phyloP scores from a whole-genome alignment of 2,113 vertebrate species.

The Colaptes auratus region DNA sequence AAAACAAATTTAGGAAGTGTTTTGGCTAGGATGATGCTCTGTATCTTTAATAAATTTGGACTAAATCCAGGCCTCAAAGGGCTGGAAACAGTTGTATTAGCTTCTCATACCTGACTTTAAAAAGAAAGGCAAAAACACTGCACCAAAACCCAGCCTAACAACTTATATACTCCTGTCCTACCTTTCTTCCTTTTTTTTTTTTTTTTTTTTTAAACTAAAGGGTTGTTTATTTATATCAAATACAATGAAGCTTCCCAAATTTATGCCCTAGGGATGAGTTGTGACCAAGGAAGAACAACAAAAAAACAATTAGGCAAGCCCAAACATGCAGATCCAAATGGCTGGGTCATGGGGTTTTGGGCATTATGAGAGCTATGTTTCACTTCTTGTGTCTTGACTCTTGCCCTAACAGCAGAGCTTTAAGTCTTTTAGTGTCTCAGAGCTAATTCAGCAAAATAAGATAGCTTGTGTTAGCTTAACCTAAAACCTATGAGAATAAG shows the following conservation, averaged over 20 bases:
- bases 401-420: neutral
- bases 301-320: neutral
- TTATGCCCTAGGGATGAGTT: neutral
- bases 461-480: neutral
- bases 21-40: constrained; percentile 52
- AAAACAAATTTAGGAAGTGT: constrained; percentile 66
- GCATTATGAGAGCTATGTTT: fast-evolving
- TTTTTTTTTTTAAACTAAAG: constrained; percentile 11
- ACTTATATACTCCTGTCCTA: neutral
- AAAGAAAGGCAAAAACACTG: neutral
- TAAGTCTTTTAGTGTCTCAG: neutral
- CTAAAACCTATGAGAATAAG: neutral
- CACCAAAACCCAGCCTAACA: neutral
- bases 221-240: constrained; percentile 4
- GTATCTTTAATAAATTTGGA: constrained; percentile 54
- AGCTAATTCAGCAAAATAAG: neutral
- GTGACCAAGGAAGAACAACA: neutral
- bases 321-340: neutral
- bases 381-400: neutral
- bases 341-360: neutral
- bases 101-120: constrained; percentile 23
- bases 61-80: constrained; percentile 19
- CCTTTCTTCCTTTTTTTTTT: neutral
- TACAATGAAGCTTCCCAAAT: constrained; percentile 20
- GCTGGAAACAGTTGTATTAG: constrained; percentile 9